Conservation (phyloP, 2,888 invertebrate genomes). For the Lordiphosa fenestrarum region DNA sequence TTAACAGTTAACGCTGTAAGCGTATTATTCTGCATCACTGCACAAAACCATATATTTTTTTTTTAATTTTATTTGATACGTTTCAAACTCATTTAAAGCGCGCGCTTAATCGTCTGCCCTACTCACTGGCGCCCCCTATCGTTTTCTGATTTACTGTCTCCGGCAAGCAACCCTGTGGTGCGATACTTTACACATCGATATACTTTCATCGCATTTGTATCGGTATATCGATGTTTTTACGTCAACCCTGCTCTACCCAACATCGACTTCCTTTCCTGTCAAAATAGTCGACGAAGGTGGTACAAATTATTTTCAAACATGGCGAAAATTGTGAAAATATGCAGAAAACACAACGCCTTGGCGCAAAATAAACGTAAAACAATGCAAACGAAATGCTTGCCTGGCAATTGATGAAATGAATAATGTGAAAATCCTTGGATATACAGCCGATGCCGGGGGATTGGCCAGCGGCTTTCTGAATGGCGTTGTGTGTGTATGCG, state of each 20-base stretch:
- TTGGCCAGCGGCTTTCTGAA: constrained; percentile 25
- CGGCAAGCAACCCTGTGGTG: not conserved
- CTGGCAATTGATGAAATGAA: not conserved
- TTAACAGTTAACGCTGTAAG: too few species aligned
- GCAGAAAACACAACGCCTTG: constrained; percentile 28
- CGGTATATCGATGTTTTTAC: not conserved
- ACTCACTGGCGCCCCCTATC: constrained; percentile 29
- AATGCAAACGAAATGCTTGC: constrained; percentile 6
- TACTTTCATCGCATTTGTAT: not conserved
- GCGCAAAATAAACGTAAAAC: constrained; percentile 28
- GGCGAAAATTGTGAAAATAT: constrained; percentile 45
- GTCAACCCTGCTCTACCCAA: constrained; percentile 41
- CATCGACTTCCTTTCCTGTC: constrained; percentile 79
- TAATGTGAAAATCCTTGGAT: constrained; percentile 20
- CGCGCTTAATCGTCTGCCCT: not conserved
- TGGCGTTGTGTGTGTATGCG: constrained; percentile 2
- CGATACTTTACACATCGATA: too few species aligned
- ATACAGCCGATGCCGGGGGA: constrained; percentile 46
- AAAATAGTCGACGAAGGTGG: constrained; percentile 80
- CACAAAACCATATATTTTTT: too few species aligned
- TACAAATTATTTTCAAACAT: constrained; percentile 58
- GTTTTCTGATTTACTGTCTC: not conserved
- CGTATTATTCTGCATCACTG: too few species aligned
- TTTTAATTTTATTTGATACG: not conserved
- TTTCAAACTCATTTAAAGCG: not conserved